Evolutionary conservation across 1,140 invertebrate species (phyloP), one percentile per base, ranked within the genome.

Genomic region (Achatina immaculata): DNA sequence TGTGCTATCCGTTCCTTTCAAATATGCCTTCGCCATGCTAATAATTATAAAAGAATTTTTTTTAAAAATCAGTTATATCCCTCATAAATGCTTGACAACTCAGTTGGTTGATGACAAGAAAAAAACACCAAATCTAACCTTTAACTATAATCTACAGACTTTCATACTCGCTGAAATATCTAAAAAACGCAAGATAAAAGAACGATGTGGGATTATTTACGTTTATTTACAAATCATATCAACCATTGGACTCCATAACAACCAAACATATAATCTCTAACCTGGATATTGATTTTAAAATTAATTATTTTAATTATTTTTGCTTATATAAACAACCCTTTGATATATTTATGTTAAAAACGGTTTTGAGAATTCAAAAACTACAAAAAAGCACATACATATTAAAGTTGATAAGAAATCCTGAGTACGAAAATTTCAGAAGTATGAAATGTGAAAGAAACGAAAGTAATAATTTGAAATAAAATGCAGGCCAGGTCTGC

Each of bases 1-100:
- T 28, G 81, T 79, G 38, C 89, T 88, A 82, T 91, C 90, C 48
- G 80, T 74, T 68, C 85, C 87, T 85, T 89, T 90, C 58, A 91
- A 85, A 86, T 77, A 89, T 69, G 89, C 89, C 82, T 89, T 91
- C 85, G 89, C 86, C 40, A 81, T 85, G 43, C 21, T 72, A 51
- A 74, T 16, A 45, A n/a, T 9, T n/a, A n/a, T 16, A n/a, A 19
- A 66, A 66, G 14, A 19, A 66, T 24, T 51, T 11, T 14, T 51
- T 14, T 51, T 51, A 24, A 14, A 14, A 51, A 24, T 19, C 31
- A 7, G 1, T 0, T 78, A 38, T 38, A 65, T 74, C 31, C 38
- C 0, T 28, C n/a, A n/a, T 45, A 7, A 34, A 45, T 38, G 28
- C 43, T 4, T 21, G 48, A 7, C 9, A 9, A 28, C n/a, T n/a